Evolutionary conservation across 2,888 invertebrate species (phyloP), one percentile per base, ranked within the genome.

Genomic region (Timema podura): DNA sequence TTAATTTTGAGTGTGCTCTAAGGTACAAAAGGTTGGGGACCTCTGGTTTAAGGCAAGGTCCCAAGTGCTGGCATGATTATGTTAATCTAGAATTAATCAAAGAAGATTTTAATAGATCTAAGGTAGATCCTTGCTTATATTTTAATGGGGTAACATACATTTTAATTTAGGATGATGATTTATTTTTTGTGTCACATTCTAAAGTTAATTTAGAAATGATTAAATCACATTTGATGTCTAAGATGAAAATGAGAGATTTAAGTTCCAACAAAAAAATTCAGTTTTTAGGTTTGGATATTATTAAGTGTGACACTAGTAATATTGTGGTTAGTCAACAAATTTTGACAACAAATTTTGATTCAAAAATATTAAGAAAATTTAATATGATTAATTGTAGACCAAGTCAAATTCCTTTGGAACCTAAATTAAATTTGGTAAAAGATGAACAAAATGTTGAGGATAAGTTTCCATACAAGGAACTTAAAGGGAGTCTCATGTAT

Each of bases 321-420:
- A 57, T 54, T 11, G 7, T n/a, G 15, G 57, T 57, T 57, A n/a
- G 57, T 57, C 57, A 57, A 15, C 6, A 57, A 57, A 9, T 9
- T 57, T 57, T 57, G 57, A 57, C 57, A 57, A 15, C 6, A 57
- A 57, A 9, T 9, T 57, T 57, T 57, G 57, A 57, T 57, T n/a
- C 15, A 57, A 57, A 11, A 13, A 57, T 57, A n/a, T 57, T 57
- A 9, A 9, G 8, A n/a, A 54, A 11, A 7, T 54, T 54, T 6
- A 54, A 54, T 11, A 54, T 54, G 54, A 10, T 16, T 13, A 57
- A 57, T 11, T 57, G 9, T 57, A 57, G 30, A 57, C 57, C 13
- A n/a, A 57, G 57, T 30, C 15, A 57, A 57, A 57, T n/a, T n/a
- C 57, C 7, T 11, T 9, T 57, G 57, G 57, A n/a, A 57, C 6